Percentiles rank a stretch among this genome's conserved stretches.
Conservation (phyloP, 2,797 vertebrate species). For the Neopelma chrysocephalum region DNA sequence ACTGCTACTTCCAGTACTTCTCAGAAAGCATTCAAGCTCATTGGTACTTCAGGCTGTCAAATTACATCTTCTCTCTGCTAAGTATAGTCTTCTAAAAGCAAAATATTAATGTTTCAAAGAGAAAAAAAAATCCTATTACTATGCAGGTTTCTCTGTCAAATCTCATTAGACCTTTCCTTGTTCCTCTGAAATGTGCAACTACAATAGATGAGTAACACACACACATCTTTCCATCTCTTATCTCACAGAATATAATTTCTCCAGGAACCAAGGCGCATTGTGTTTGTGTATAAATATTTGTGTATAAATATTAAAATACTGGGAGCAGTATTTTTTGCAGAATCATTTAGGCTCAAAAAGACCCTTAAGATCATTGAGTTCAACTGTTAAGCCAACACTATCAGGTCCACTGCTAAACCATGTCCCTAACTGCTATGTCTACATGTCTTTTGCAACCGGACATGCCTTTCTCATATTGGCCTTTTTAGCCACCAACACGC, state of each 20-base stretch:
- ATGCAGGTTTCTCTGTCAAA: not conserved
- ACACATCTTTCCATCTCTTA: not conserved
- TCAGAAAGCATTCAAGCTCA: not conserved
- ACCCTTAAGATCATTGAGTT: not conserved
- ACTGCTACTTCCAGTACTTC: not conserved
- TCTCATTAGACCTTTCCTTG: not conserved
- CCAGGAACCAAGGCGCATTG: not conserved
- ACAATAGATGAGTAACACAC: not conserved
- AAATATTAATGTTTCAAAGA: not conserved
- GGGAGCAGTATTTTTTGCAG: not conserved
- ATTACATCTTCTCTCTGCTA: not conserved
- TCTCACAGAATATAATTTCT: not conserved
- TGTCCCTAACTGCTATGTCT: rapidly evolving
- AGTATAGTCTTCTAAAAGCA: not conserved
- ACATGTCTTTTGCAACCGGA: not conserved
- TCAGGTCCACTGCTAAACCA: not conserved
- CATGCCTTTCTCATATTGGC: no score
- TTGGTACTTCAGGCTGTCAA: not conserved
- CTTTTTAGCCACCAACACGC: no score
- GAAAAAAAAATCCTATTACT: not conserved
- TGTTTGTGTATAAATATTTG: not conserved
- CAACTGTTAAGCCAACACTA: not conserved
- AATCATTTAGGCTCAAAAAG: not conserved
- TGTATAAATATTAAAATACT: not conserved
- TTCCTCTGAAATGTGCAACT: not conserved